phyloP scores from a whole-genome alignment of 23 tunicate species.

The Diplosoma virens region DNA sequence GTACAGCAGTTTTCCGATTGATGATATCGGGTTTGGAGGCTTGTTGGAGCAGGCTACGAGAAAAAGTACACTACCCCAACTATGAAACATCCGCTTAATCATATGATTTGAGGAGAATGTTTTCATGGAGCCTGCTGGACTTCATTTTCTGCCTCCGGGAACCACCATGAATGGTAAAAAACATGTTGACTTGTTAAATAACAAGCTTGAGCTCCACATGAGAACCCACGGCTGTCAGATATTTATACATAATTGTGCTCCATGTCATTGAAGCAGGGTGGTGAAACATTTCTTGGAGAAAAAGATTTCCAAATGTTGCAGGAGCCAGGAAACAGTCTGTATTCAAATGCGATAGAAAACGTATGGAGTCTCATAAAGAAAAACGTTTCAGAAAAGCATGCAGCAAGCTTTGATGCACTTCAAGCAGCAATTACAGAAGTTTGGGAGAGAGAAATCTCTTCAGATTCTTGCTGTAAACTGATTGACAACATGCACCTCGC shows the following conservation, averaged over 20 bases:
- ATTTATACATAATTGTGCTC: constrained; percentile 16
- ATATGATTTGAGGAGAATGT: constrained; percentile 17
- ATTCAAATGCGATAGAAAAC: constrained; percentile 27
- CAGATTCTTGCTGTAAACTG: constrained; percentile 16
- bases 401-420: constrained; percentile 12
- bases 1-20: constrained; percentile 14
- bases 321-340: constrained; percentile 27
- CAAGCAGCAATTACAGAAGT: constrained; percentile 31
- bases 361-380: not conserved
- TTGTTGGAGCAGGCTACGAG: constrained; percentile 21
- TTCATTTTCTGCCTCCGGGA: not conserved
- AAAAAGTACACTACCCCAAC: constrained; percentile 11
- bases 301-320: constrained; percentile 30
- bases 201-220: constrained; percentile 16
- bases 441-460: constrained; percentile 26
- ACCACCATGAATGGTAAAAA: constrained; percentile 24
- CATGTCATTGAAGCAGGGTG: constrained; percentile 30
- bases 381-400: constrained; percentile 30
- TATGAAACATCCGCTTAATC: not conserved
- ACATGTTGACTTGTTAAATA: constrained; percentile 16
- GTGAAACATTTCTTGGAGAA: constrained; percentile 35
- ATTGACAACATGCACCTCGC: constrained; percentile 24
- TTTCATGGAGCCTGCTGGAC: not conserved
- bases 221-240: constrained; percentile 7
- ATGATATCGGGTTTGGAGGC: constrained; percentile 23